Evolutionary conservation across 2,888 invertebrate genomes (phyloP).

Genomic region (Alloplasta piceator): DNA sequence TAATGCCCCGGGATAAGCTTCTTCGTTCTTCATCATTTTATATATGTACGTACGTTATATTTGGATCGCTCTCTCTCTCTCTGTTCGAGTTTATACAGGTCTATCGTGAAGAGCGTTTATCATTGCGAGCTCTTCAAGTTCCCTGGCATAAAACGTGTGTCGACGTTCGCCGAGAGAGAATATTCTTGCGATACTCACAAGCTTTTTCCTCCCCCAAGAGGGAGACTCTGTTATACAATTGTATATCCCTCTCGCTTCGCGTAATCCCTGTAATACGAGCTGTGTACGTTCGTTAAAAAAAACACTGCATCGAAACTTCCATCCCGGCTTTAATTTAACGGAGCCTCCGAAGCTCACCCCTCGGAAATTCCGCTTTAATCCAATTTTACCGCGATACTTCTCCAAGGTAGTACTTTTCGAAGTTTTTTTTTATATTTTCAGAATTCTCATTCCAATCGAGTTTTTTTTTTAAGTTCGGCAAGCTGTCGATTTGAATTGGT

Average conservation of each 20-base stretch:
- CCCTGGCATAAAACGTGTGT: constrained; percentile 53
- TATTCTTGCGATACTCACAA: constrained; percentile 20
- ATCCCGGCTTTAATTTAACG: not conserved
- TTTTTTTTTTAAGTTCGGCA: no score
- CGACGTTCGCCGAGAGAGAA: constrained; percentile 42
- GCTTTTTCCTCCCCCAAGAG: not conserved
- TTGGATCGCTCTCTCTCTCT: not conserved
- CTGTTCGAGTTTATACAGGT: constrained; percentile 47
- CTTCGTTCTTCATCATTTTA: not conserved
- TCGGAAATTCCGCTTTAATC: no score
- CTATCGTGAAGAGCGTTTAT: constrained; percentile 61
- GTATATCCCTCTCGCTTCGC: not conserved
- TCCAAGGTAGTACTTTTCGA: no score
- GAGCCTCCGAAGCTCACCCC: not conserved
- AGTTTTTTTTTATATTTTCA: no score
- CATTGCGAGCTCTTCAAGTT: constrained; percentile 52
- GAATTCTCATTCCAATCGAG: no score
- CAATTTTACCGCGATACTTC: no score
- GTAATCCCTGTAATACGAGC: constrained; percentile 2
- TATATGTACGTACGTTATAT: constrained; percentile 14
- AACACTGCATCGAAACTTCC: not conserved
- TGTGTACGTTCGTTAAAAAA: constrained; percentile 1
- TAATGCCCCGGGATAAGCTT: no score
- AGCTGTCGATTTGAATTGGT: no score
- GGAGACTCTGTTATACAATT: not conserved